Conservation (phyloP, 2,113 vertebrate species). For the Forbesichthys agassizii region DNA sequence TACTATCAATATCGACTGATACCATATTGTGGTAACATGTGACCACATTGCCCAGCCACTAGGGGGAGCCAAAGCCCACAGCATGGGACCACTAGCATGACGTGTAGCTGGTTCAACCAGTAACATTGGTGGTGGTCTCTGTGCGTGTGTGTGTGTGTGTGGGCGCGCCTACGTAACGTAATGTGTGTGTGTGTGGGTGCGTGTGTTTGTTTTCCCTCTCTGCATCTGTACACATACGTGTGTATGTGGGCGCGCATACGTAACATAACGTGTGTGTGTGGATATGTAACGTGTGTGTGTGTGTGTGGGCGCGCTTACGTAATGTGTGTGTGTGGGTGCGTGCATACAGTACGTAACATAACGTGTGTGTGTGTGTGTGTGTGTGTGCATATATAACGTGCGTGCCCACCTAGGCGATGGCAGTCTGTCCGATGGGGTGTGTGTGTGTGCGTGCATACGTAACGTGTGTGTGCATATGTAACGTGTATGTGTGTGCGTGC, state of each 20-base stretch:
- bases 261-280: neutral
- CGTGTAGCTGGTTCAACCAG: too few species aligned
- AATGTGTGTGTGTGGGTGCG: neutral
- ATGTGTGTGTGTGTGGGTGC: slow-evolving; percentile 7
- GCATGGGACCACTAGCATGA: neutral
- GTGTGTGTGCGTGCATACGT: slow-evolving; percentile 33
- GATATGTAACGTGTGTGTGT: too few species aligned
- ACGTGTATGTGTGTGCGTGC: too few species aligned
- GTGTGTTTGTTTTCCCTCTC: slow-evolving; percentile 1
- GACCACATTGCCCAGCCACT: too few species aligned
- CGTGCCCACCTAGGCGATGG: slow-evolving; percentile 81
- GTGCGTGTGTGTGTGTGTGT: slow-evolving; percentile 20
- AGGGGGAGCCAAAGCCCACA: too few species aligned
- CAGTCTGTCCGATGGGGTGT: slow-evolving; percentile 93
- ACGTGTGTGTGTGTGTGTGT: slow-evolving; percentile 6
- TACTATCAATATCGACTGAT: too few species aligned
- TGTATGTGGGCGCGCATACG: neutral
- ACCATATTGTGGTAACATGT: too few species aligned
- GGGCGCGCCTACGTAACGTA: too few species aligned
- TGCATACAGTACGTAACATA: neutral
- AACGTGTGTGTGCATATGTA: too few species aligned
- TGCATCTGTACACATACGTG: slow-evolving; percentile 4
- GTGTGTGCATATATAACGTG: neutral
- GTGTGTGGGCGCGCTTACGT: neutral
- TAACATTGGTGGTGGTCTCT: slow-evolving; percentile 2